Base-by-base conservation (phyloP, 2,888 invertebrate species). In the Hyles lineata region DNA sequence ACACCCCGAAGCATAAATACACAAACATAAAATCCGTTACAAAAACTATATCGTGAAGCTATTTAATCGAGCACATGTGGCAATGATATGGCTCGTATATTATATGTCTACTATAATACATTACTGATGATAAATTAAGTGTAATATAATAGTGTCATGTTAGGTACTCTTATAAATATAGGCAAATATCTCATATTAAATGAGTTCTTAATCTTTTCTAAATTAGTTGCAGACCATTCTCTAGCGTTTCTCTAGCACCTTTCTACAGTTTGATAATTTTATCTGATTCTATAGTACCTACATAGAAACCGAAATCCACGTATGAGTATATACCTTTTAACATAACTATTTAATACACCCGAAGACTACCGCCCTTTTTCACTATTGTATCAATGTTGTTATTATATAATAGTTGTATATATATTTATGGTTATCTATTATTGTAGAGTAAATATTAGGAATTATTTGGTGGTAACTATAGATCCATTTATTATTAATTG, bases 361-460 rank as follows among this genome's bases (percentile, higher is more conserved):
- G 88, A 91, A 87, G 85, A 86, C 91, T 93, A 92, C 94, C 94
- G 94, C 93, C 94, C 93, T 92, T 87, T 90, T 92, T 93, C 92
- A 94, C 94, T 94, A 94, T 93, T 94, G 94, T 94, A 92, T 93
- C 93, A 93, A 93, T 94, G 94, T 94, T 92, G 90, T 92, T 87
- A 81, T 79, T 81, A 79, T 87, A 81, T 79, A 81, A 79, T 79
- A 76, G 76, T 80, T 76, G 70, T 80, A 75, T 77, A 78, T 82
- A 75, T 80, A 29, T 72, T 67, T 67, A 72, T 52, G 52, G 32
- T n/a, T 4, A 32, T 35, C 55, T 71, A n/a, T 81, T 71, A 25
- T 81, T 76, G 79, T 82, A 81, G 82, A 79, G 82, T 81, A 80
- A 80, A 80, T 82, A 81, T 77, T 83, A 79, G 82, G 75, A 76